These are phyloP conservation scores for Oreochromis niloticus DNA, from an alignment of 2,113 vertebrate genomes.

Conservation along the genomic window DNA sequence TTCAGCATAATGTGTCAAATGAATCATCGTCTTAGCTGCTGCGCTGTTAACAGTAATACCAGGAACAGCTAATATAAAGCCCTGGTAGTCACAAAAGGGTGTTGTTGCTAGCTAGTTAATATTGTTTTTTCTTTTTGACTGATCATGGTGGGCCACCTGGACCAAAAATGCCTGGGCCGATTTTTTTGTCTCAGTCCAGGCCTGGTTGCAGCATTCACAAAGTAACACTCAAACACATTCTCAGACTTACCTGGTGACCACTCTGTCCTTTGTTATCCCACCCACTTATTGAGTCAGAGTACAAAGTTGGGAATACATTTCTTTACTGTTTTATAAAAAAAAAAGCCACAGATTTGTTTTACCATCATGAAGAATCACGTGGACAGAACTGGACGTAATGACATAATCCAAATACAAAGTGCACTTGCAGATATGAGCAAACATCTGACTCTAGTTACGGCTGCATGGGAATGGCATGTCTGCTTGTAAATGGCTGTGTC, in stretches of 20 bases:
- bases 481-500: background rate
- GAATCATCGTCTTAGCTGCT: background rate
- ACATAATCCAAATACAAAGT: background rate
- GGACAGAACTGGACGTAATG: background rate
- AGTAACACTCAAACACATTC: background rate
- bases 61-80: background rate
- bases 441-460: constrained; percentile 10
- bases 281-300: background rate
- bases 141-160: background rate
- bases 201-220: background rate
- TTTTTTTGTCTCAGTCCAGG: background rate
- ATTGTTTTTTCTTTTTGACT: background rate
- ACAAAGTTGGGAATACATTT: background rate
- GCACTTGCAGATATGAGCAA: background rate
- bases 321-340: background rate
- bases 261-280: background rate
- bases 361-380: background rate
- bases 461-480: background rate
- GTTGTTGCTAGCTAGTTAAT: background rate
- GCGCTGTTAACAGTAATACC: background rate
- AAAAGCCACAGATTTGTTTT: background rate
- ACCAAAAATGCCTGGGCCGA: accelerated
- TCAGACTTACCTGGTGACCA: background rate
- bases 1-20: background rate
- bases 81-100: background rate